A percentile compares a stretch with the other conserved stretches of the same genome.
phyloP scores from a whole-genome alignment of 2,113 vertebrate species.

The Cephalopholis sonnerati region DNA sequence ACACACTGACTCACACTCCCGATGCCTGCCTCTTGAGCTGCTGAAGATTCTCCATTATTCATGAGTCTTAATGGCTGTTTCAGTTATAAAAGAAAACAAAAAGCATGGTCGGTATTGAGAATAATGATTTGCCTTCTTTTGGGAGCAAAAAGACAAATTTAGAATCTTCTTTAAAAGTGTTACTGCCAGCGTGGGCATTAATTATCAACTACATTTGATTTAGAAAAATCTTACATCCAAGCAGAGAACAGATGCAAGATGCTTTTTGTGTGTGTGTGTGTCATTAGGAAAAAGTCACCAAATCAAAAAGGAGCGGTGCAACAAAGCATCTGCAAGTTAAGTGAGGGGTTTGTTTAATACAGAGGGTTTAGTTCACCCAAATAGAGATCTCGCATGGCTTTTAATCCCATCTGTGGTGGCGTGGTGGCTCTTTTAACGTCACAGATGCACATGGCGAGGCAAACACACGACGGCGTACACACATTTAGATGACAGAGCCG shows the following conservation, averaged over 20 bases:
- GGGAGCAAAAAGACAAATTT: conserved; percentile 14
- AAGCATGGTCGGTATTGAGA: conserved; percentile 13
- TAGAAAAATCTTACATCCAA: not conserved
- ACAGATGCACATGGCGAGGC: conserved; percentile 46
- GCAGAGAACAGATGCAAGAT: not conserved
- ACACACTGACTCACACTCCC: conserved; percentile 37
- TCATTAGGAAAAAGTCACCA: not conserved
- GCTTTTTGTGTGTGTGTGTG: not conserved
- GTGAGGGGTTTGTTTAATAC: conserved; percentile 4
- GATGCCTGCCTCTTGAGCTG: conserved; percentile 37
- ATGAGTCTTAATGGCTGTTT: conserved; percentile 60
- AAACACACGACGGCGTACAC: conserved; percentile 35
- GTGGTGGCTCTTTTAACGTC: conserved; percentile 46
- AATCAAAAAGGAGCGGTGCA: conserved; percentile 3
- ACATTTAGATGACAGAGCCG: conserved; percentile 27
- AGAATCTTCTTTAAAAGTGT: conserved; percentile 2
- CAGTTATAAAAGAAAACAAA: conserved; percentile 48
- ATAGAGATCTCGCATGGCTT: conserved; percentile 29
- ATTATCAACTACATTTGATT: conserved; percentile 17
- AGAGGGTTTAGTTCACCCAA: conserved; percentile 20
- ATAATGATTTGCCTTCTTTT: conserved; percentile 23
- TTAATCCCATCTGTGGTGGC: conserved; percentile 54
- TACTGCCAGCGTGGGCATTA: not conserved
- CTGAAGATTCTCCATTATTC: conserved; percentile 61
- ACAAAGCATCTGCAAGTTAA: conserved; percentile 10